phyloP scores from a whole-genome alignment of 2,888 invertebrate genomes.

The Tribolium freemani region DNA sequence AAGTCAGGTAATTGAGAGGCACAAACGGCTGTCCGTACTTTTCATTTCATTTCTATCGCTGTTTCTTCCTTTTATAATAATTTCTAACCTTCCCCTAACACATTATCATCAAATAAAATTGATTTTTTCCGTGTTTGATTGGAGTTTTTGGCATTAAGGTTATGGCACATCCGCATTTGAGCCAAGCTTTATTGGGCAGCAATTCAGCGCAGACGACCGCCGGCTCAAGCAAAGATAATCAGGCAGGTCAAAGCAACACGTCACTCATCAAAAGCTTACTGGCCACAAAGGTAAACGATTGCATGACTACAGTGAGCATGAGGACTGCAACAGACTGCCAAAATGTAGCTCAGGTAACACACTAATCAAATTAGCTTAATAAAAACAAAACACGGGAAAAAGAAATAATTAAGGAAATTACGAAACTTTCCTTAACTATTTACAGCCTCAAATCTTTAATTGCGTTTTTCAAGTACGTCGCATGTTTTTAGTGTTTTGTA shows the following conservation, averaged over 20 bases:
- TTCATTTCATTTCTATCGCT: constrained; percentile 35
- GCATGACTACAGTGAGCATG: constrained; percentile 69
- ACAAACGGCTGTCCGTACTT: constrained; percentile 13
- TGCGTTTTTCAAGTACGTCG: constrained; percentile 12
- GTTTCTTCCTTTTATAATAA: constrained; percentile 15
- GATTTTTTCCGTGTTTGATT: constrained; percentile 40
- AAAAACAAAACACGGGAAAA: background rate
- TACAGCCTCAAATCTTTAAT: constrained; percentile 1
- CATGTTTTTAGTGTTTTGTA: constrained; percentile 33
- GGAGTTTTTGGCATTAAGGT: constrained; percentile 65
- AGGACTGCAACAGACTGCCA: constrained; percentile 71
- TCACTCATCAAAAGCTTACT: constrained; percentile 93
- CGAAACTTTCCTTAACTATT: constrained; percentile 1
- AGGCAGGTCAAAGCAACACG: constrained; percentile 73
- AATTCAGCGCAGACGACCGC: constrained; percentile 48
- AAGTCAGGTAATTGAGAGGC: constrained; percentile 71
- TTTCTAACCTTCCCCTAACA: constrained; percentile 38
- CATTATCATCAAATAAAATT: background rate
- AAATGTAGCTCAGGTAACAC: constrained; percentile 69
- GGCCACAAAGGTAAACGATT: constrained; percentile 90
- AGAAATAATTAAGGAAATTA: background rate
- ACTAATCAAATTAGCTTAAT: constrained; percentile 57
- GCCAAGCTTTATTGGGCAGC: constrained; percentile 72
- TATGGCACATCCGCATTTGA: constrained; percentile 75
- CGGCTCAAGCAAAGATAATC: constrained; percentile 48